Conservation (phyloP, 2,113 vertebrate genomes). For the Dicaeum eximium region DNA sequence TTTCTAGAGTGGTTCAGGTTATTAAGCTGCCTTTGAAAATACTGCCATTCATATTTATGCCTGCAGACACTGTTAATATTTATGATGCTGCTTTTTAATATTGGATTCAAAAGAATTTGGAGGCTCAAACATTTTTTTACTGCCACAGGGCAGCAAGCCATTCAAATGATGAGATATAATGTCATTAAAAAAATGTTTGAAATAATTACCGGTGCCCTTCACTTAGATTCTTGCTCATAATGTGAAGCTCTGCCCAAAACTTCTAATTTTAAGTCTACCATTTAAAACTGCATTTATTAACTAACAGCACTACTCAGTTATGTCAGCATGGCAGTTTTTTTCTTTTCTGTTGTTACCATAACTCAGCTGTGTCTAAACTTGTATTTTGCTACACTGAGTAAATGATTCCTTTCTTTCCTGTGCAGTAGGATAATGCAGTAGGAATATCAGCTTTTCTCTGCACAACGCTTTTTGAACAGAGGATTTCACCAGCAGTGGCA, state of each 20-base stretch:
- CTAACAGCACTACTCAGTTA: neutral
- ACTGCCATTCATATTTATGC: neutral
- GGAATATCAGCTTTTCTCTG: neutral
- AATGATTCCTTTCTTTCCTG: neutral
- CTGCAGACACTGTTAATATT: neutral
- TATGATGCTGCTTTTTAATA: neutral
- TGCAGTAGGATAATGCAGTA: neutral
- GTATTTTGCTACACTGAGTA: neutral
- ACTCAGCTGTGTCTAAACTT: neutral
- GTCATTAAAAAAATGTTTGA: neutral
- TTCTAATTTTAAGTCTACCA: neutral
- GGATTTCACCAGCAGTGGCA: neutral
- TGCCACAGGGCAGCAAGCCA: neutral
- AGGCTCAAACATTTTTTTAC: neutral
- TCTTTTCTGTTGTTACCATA: neutral
- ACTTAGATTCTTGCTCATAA: neutral
- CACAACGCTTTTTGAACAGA: neutral
- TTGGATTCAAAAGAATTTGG: neutral
- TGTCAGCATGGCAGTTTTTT: neutral
- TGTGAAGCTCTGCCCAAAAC: neutral
- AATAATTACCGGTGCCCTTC: neutral
- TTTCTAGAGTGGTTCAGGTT: neutral
- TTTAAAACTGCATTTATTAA: neutral
- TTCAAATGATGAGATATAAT: neutral
- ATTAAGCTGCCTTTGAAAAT: constrained; percentile 33